A percentile compares a stretch with the other conserved stretches of the same genome.
These are phyloP conservation scores for Scaptomyza tumidula DNA, from an alignment of 2,888 invertebrate species.

Conservation along the genomic window DNA sequence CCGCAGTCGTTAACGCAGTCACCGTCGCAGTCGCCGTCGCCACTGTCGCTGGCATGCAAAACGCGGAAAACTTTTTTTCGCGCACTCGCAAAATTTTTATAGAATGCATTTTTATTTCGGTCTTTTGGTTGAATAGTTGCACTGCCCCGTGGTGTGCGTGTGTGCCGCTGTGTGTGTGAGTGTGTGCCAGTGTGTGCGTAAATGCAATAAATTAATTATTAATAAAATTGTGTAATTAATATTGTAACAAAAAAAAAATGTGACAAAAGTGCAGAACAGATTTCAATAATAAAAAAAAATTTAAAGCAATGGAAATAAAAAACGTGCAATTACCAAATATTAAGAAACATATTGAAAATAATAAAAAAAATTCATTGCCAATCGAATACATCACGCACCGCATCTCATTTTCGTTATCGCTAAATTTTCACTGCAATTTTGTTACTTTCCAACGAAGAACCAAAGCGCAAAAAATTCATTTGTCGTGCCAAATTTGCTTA, in stretches of 20 bases:
- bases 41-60: slow-evolving; percentile 74
- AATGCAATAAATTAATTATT: slow-evolving; percentile 35
- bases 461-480: slow-evolving; percentile 59
- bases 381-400: slow-evolving; percentile 61
- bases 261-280: slow-evolving; percentile 30
- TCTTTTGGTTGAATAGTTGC: slow-evolving; percentile 80
- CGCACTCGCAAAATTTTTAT: slow-evolving; percentile 80
- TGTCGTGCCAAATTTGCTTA: slow-evolving; percentile 60
- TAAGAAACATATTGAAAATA: slow-evolving; percentile 9
- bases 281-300: slow-evolving; percentile 1
- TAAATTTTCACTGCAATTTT: slow-evolving; percentile 49
- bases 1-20: slow-evolving; percentile 35
- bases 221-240: slow-evolving; percentile 52
- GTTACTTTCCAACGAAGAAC: slow-evolving; percentile 38
- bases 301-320: background rate
- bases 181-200: slow-evolving; percentile 11
- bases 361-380: slow-evolving; percentile 34
- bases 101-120: slow-evolving; percentile 81
- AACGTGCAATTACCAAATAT: slow-evolving; percentile 15
- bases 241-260: slow-evolving; percentile 34
- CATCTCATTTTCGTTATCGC: slow-evolving; percentile 60
- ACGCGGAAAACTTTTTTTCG: slow-evolving; percentile 79
- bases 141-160: slow-evolving; percentile 67
- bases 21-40: slow-evolving; percentile 53
- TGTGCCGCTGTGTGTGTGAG: slow-evolving; percentile 38